phyloP scores from a whole-genome alignment of 2,113 vertebrate species.

The Coptodon bakossiorum region DNA sequence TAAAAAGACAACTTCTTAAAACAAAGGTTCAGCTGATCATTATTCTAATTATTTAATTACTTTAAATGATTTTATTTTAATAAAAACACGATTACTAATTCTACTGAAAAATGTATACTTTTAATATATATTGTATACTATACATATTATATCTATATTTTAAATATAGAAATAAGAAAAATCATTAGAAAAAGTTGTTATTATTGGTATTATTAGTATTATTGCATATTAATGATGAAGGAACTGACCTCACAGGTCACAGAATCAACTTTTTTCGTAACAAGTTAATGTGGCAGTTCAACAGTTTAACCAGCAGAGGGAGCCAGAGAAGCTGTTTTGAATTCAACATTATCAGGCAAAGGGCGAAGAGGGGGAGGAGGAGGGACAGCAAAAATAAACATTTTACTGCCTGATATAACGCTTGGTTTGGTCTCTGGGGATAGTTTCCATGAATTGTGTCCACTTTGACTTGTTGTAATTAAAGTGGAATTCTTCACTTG shows the following conservation, averaged over 20 bases:
- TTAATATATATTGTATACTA: neutral
- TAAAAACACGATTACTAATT: too few relatives aligned
- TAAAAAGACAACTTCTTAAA: neutral
- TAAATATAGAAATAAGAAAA: neutral
- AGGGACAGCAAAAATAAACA: too few relatives aligned
- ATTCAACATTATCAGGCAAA: neutral
- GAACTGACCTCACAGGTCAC: too few relatives aligned
- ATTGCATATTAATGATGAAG: too few relatives aligned
- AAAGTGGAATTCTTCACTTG: neutral
- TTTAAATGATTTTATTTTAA: neutral
- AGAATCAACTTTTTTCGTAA: too few relatives aligned
- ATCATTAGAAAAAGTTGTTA: neutral
- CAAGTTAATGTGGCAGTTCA: neutral
- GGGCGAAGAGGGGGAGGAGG: neutral
- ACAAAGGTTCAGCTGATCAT: neutral
- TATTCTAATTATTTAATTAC: neutral
- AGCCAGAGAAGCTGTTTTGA: neutral
- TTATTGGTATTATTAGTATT: neutral
- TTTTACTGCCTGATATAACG: neutral
- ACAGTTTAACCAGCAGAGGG: neutral
- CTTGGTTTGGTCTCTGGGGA: fast-evolving
- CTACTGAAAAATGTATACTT: too few relatives aligned
- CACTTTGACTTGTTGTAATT: neutral
- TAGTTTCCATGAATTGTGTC: neutral
- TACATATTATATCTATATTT: neutral